A percentile compares a stretch with the other conserved stretches of the same genome.
Conservation (phyloP, 2,888 invertebrate genomes). For the Palloptera scutellata region DNA sequence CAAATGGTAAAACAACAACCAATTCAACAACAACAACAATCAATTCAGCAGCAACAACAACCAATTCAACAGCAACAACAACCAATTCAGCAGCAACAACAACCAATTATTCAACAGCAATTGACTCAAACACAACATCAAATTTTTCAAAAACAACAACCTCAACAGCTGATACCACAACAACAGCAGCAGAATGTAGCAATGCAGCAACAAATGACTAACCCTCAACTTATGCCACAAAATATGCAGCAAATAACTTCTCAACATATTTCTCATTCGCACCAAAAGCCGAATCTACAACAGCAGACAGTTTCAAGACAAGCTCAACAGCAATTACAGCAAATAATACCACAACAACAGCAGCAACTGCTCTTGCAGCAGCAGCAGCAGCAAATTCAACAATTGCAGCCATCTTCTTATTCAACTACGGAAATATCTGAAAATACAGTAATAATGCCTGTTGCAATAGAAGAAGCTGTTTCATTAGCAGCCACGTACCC, state of each 20-base stretch:
- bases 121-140: conserved; percentile 12
- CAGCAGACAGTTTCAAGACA: conserved; percentile 21
- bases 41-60: conserved; percentile 25
- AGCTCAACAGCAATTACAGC: conserved; percentile 34
- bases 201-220: conserved; percentile 14
- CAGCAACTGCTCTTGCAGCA: conserved; percentile 41
- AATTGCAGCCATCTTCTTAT: conserved; percentile 38
- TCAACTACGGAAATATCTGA: not conserved
- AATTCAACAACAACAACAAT: conserved; percentile 36
- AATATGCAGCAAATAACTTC: conserved; percentile 32
- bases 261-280: conserved; percentile 31
- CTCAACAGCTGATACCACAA: conserved; percentile 21
- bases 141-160: conserved; percentile 22
- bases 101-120: conserved; percentile 25
- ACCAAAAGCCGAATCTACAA: conserved; percentile 27
- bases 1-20: conserved; percentile 31
- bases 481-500: conserved; percentile 63
- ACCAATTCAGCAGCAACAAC: conserved; percentile 27
- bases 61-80: conserved; percentile 30
- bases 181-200: conserved; percentile 22
- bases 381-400: conserved; percentile 43
- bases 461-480: conserved; percentile 57
- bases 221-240: conserved; percentile 19
- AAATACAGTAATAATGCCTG: conserved; percentile 26
- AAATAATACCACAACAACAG: conserved; percentile 41